Conservation (phyloP, 1,140 invertebrate species). For the Archivesica marissinica region DNA sequence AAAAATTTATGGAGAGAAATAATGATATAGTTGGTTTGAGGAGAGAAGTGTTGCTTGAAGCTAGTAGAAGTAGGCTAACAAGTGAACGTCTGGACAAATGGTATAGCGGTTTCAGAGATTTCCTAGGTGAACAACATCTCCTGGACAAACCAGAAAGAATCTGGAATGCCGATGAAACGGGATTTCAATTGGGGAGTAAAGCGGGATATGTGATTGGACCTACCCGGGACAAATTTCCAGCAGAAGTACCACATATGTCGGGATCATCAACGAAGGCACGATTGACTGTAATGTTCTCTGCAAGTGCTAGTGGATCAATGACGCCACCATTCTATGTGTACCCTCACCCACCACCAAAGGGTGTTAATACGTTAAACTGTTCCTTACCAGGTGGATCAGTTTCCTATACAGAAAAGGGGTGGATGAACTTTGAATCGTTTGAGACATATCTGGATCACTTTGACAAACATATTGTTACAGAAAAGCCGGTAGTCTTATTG, state of each 20-base stretch:
- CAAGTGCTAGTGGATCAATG: slow-evolving; percentile 14
- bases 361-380: slow-evolving; percentile 22
- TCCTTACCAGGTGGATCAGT: neutral
- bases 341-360: neutral
- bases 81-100: slow-evolving; percentile 16
- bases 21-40: slow-evolving; percentile 11
- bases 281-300: slow-evolving; percentile 40
- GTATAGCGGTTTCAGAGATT: slow-evolving; percentile 30
- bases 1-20: slow-evolving; percentile 44
- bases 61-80: neutral
- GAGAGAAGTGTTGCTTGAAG: slow-evolving; percentile 30
- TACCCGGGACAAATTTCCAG: neutral
- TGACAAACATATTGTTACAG: slow-evolving; percentile 50
- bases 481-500: slow-evolving; percentile 58
- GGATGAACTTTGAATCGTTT: slow-evolving; percentile 58
- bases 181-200: slow-evolving; percentile 36
- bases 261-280: slow-evolving; percentile 2
- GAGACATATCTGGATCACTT: slow-evolving; percentile 56
- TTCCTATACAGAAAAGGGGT: slow-evolving; percentile 60
- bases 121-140: slow-evolving; percentile 20
- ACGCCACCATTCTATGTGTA: slow-evolving; percentile 50
- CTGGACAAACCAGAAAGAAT: slow-evolving; percentile 33
- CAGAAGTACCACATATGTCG: slow-evolving; percentile 14
- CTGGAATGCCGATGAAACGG: slow-evolving; percentile 48
- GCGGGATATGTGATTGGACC: slow-evolving; percentile 41